These are phyloP conservation scores for Talpa occidentalis DNA, from an alignment of 2,113 vertebrate species.

Conservation along the genomic window DNA sequence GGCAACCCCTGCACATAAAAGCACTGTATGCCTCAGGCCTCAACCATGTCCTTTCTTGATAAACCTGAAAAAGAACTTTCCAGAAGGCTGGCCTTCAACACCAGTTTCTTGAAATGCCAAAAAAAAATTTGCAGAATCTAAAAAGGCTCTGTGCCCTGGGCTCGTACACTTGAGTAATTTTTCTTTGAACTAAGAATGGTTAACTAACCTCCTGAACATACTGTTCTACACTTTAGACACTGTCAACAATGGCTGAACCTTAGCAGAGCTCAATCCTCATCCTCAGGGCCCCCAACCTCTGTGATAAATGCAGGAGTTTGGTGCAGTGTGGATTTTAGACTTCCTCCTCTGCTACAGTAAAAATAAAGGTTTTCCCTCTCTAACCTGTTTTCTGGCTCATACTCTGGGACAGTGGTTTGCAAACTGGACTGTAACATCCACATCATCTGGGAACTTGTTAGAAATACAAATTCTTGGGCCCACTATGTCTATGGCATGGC, in stretches of 20 bases:
- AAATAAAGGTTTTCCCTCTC: background rate
- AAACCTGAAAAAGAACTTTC: background rate
- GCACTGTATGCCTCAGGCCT: background rate
- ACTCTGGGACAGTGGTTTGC: background rate
- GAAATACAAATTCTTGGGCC: background rate
- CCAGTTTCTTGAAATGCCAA: background rate
- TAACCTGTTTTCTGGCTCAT: background rate
- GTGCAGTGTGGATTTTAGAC: background rate
- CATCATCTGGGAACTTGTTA: background rate
- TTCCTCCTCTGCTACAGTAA: background rate
- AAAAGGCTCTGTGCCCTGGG: background rate
- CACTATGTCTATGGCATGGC: no score
- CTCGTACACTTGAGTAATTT: background rate
- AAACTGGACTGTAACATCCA: background rate
- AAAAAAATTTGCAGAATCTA: background rate
- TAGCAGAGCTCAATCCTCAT: background rate
- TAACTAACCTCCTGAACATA: background rate
- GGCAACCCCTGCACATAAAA: background rate
- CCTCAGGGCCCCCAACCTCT: rapidly evolving
- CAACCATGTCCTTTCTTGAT: background rate
- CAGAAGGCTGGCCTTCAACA: background rate
- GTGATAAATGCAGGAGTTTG: background rate
- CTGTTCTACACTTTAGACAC: background rate
- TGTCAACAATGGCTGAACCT: background rate
- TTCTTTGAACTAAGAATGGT: background rate